Base-by-base conservation (phyloP, 2,797 vertebrate genomes). In the Alfaro cultratus region DNA sequence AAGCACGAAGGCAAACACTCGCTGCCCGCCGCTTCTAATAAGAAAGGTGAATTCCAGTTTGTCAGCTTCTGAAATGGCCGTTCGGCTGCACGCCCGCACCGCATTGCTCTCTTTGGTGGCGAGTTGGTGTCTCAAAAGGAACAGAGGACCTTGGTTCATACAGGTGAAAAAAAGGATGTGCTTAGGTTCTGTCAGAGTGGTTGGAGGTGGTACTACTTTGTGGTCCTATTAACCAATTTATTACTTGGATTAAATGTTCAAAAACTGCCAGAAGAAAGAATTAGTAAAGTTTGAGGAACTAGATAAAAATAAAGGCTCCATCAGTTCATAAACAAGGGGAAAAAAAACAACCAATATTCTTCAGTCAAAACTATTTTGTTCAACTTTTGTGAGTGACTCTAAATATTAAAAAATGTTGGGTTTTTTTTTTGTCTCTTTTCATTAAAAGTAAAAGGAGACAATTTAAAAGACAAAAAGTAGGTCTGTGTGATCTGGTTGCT, bases 1-100 rank as follows among this genome's bases (percentile, higher is more conserved):
- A 98, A 97, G 90, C 93, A 96, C 31, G 96, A 97, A 89, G 96
- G 97, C 79, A 98, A 97, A 87, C 95, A 95, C 83, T 92, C 92
- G 39, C 90, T 97, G 77, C 96, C 96, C 1, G 95, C 94, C 15
- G 95, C 94, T 85, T 97, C 97, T 11, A 98, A 98, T 93, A 98
- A 97, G 94, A 99, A 99, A 96, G 98, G 98, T 98, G 74, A 11
- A 89, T 80, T 45, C 51, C 31, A 41, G 36, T 41, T 68, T 36
- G 47, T 73, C 49, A 43, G 4, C 21, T 70, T 53, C 18, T 31
- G 39, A 68, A 68, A 39, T 41, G 2, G 6, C 60, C 0, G 7
- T 26, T 12, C 31, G 49, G 64, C n/a, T 31, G 55, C 11, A 15
- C 8, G 9, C 10, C 36, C n/a, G 45, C 16, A 21, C 4, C 1